phyloP scores from a whole-genome alignment of 1,140 invertebrate species.

The Leptinotarsa texana region DNA sequence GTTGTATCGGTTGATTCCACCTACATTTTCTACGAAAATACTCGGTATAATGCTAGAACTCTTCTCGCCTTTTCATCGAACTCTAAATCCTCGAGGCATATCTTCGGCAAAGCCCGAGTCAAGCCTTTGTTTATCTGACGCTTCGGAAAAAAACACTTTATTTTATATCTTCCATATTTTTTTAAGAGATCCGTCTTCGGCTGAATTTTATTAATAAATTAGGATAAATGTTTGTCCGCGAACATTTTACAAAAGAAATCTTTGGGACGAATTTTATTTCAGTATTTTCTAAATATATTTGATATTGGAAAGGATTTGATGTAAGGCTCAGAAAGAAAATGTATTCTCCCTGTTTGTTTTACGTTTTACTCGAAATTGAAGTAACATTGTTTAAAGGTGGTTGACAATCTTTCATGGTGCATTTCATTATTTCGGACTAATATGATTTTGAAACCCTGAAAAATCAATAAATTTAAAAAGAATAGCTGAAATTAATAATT shows the following conservation, averaged over 20 bases:
- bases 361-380: too few species aligned
- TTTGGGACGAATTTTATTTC: constrained; percentile 4
- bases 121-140: constrained; percentile 9
- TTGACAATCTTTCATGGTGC: too few species aligned
- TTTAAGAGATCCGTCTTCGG: neutral
- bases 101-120: neutral
- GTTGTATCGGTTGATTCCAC: neutral
- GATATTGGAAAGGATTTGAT: neutral
- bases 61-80: constrained; percentile 7
- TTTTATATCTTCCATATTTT: constrained; percentile 1
- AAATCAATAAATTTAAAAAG: too few species aligned
- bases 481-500: too few species aligned
- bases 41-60: constrained; percentile 1
- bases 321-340: neutral
- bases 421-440: too few species aligned
- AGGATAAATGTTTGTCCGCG: neutral
- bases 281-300: neutral
- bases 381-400: too few species aligned
- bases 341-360: too few species aligned
- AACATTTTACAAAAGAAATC: neutral
- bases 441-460: too few species aligned
- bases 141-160: constrained; percentile 6
- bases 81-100: constrained; percentile 2
- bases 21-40: constrained; percentile 10
- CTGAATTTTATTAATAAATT: constrained; percentile 3